Percentiles rank a stretch among this genome's conserved stretches.
phyloP scores from a whole-genome alignment of 2,888 invertebrate species.

The Aspidiotus rigidus region DNA sequence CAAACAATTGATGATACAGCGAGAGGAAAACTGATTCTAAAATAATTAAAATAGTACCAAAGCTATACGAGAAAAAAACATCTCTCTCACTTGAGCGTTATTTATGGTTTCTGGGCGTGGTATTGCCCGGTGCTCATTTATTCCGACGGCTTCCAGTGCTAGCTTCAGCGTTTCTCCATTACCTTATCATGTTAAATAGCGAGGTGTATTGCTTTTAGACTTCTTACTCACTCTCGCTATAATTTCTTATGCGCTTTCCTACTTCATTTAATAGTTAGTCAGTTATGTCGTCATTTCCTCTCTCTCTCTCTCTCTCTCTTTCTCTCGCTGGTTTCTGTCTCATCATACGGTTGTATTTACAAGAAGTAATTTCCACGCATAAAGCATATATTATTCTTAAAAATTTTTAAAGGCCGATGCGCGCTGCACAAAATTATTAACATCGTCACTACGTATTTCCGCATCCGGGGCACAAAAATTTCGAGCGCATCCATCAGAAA shows the following conservation, averaged over 20 bases:
- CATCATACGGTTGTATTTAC: too few species aligned
- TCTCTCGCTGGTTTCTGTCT: too few species aligned
- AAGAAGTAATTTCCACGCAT: too few species aligned
- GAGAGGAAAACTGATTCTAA: conserved; percentile 24
- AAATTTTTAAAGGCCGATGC: too few species aligned
- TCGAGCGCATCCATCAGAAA: too few species aligned
- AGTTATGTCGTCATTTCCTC: too few species aligned
- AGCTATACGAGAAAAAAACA: conserved; percentile 20
- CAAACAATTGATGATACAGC: not conserved
- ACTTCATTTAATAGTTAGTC: too few species aligned
- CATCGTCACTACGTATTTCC: too few species aligned
- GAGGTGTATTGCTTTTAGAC: conserved; percentile 21
- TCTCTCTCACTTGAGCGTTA: conserved; percentile 26
- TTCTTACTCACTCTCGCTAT: not conserved
- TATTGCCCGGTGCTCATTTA: conserved; percentile 30
- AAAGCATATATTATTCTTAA: too few species aligned
- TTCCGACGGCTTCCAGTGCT: conserved; percentile 33
- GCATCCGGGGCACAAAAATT: too few species aligned
- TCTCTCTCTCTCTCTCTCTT: too few species aligned
- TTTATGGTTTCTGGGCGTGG: conserved; percentile 34
- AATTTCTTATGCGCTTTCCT: not conserved
- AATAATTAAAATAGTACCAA: conserved; percentile 27
- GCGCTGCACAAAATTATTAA: too few species aligned
- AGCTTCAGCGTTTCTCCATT: conserved; percentile 28
- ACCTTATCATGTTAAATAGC: conserved; percentile 23